Percentiles rank a stretch among this genome's conserved stretches.
Evolutionary conservation across 2,888 invertebrate species (phyloP).

Genomic region (Oscheius sp.): DNA sequence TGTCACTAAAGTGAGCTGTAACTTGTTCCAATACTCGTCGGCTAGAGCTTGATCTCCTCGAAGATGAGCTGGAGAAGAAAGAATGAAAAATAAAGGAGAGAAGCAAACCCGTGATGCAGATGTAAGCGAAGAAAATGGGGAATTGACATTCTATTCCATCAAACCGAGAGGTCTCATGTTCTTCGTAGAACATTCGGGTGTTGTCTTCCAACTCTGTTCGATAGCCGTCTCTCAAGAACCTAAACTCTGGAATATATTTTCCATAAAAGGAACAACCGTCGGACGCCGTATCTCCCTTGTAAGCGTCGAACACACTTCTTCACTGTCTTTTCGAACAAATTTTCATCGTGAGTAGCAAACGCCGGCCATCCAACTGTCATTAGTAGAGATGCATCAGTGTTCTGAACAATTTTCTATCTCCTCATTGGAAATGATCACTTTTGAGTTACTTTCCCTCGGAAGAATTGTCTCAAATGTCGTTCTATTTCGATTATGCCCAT

Average conservation of each 20-base stretch:
- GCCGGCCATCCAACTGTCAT: slow-evolving; percentile 96
- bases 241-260: slow-evolving; percentile 1
- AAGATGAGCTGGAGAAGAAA: slow-evolving; percentile 43
- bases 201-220: slow-evolving; percentile 87
- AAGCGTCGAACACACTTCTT: slow-evolving; percentile 77
- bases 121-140: slow-evolving; percentile 93
- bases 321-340: slow-evolving; percentile 86
- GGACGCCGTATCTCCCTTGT: slow-evolving; percentile 89
- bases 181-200: slow-evolving; percentile 82
- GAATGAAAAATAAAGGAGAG: neutral
- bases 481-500: slow-evolving; percentile 97
- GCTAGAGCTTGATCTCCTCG: slow-evolving; percentile 43
- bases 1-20: slow-evolving; percentile 83
- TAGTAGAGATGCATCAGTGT: slow-evolving; percentile 89
- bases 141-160: slow-evolving; percentile 96
- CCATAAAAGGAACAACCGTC: slow-evolving; percentile 75
- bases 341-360: slow-evolving; percentile 94
- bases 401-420: slow-evolving; percentile 74
- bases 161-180: slow-evolving; percentile 90
- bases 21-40: slow-evolving; percentile 80
- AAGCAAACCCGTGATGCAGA: slow-evolving; percentile 89
- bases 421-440: slow-evolving; percentile 75
- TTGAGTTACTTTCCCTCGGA: slow-evolving; percentile 96
- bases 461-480: slow-evolving; percentile 98
- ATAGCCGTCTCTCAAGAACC: slow-evolving; percentile 90